Conservation (phyloP, 2,888 invertebrate genomes). For the Macrophya alboannulata region DNA sequence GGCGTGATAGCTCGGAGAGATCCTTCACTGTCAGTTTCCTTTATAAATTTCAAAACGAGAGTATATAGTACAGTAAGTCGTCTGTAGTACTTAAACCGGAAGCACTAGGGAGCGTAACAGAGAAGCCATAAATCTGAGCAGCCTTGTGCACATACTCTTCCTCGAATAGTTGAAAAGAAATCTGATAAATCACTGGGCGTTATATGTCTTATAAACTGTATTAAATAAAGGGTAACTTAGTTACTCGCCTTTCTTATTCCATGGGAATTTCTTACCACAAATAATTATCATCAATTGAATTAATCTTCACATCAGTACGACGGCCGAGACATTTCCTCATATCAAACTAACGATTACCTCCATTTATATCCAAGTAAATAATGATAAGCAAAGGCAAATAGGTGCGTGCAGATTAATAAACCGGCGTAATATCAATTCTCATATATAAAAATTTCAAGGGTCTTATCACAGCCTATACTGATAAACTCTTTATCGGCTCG, state of each 20-base stretch:
- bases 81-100: conserved; percentile 48
- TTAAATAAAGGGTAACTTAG: not conserved
- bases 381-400: not conserved
- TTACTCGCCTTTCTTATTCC: conserved; percentile 29
- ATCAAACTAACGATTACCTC: not conserved
- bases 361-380: too few relatives aligned
- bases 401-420: not conserved
- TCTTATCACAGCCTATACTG: not conserved
- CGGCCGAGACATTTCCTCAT: not conserved
- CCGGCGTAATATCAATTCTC: not conserved
- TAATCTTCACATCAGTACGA: not conserved
- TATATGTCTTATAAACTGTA: not conserved
- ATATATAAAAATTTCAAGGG: not conserved
- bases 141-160: conserved; percentile 44
- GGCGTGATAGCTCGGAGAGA: not conserved
- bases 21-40: not conserved
- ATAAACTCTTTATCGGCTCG: conserved; percentile 2
- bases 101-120: conserved; percentile 44
- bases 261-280: not conserved
- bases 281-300: not conserved
- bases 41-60: conserved; percentile 33
- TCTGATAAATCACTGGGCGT: conserved; percentile 29
- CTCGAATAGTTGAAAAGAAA: conserved; percentile 37
- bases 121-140: conserved; percentile 49
- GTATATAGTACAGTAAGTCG: conserved; percentile 13